A percentile compares a stretch with the other conserved stretches of the same genome.
Evolutionary conservation across 1,140 invertebrate genomes (phyloP).

Genomic region (Aphelenchoides besseyi): DNA sequence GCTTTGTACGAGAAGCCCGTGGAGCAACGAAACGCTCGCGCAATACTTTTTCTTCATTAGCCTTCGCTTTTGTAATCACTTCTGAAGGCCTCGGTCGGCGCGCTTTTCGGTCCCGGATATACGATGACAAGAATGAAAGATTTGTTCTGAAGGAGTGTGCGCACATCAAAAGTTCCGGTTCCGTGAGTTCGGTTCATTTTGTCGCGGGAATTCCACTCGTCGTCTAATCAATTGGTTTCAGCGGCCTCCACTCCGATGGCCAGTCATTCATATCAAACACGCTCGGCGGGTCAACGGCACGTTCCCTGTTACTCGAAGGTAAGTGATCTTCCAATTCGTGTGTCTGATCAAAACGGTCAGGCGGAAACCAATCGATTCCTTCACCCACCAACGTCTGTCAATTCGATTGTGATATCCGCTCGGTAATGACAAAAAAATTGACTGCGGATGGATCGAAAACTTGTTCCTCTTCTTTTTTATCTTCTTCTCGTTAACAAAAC

Average conservation of each 20-base stretch:
- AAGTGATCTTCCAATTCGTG: not conserved
- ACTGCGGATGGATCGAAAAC: not conserved
- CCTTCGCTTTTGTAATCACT: too few relatives aligned
- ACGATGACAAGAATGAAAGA: too few relatives aligned
- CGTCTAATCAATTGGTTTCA: slow-evolving; percentile 1
- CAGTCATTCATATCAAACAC: not conserved
- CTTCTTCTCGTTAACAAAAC: too few relatives aligned
- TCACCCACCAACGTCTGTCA: not conserved
- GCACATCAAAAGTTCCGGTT: not conserved
- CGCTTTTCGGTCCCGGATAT: too few relatives aligned
- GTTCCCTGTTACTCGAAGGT: not conserved
- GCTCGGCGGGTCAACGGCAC: not conserved
- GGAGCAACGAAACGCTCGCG: too few relatives aligned
- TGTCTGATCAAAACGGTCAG: too few relatives aligned
- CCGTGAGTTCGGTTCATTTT: not conserved
- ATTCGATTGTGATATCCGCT: not conserved
- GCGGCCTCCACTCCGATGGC: not conserved
- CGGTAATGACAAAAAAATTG: not conserved
- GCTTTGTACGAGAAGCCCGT: too few relatives aligned
- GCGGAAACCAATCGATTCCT: not conserved
- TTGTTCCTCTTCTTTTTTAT: not conserved
- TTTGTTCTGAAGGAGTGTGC: not conserved
- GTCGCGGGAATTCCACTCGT: too few relatives aligned
- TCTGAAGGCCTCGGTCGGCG: too few relatives aligned
- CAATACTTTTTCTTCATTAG: too few relatives aligned